Evolutionary conservation across 2,113 vertebrate species (phyloP), one percentile per base, ranked within the genome.

Genomic region (Lepus timidus): DNA sequence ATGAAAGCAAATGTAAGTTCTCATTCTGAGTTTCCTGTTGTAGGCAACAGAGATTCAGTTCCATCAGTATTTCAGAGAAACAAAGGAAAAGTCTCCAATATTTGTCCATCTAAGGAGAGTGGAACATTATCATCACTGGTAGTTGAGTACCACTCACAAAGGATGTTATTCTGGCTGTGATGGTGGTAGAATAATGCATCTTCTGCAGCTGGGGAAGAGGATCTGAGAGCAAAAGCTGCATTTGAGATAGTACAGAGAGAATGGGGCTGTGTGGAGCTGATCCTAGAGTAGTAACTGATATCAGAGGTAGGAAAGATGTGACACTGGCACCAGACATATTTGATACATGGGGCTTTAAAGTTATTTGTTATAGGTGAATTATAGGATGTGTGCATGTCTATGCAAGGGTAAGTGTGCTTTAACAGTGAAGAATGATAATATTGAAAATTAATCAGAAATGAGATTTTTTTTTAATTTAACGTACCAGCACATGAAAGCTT

Each of bases 321-420:
- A 62, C 27, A 19, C 1, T 31, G 29, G 25, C 16, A 58, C 29
- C 8, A 62, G 9, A 82, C 16, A 27, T 29, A 67, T 36, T 52
- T 49, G 23, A 17, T 36, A 80, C 2, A 36, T 9, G 31, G 17
- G 16, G 36, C 11, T 83, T 83, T 64, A 65, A 33, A 74, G 2
- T 29, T 55, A 25, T 62, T 58, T 78, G 17, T 84, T 73, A 61
- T 9, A 20, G 12, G 9, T 27, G 29, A 88, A 12, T 1, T 31
- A n/a, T 3, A n/a, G 3, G 2, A n/a, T 51, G 4, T 52, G 16
- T 13, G 12, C 2, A 0, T 17, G 11, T 36, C 14, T 7, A 3
- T 51, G 1, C 76, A 44, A 44, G 44, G 44, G 44, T 44, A 44
- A 44, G 44, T 44, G 44, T 44, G 44, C 44, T 44, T 44, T 44